Base-by-base conservation (phyloP, 2,797 vertebrate genomes). In the Malurus leucopterus region DNA sequence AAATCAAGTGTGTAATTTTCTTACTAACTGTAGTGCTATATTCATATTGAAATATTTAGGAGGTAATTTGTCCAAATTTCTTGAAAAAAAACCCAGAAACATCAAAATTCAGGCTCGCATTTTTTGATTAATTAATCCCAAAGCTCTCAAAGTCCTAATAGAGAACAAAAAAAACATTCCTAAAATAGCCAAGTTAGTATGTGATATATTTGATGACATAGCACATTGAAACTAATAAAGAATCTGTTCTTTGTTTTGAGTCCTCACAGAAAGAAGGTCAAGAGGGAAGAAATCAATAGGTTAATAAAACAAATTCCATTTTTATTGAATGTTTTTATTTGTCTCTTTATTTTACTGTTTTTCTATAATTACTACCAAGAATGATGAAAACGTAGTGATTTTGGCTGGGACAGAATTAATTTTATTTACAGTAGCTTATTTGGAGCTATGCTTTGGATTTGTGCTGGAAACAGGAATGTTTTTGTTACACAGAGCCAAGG, bases 401-500 rank as follows among this genome's bases (percentile, higher is more conserved):
- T 67, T 47, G 17, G 3, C 32, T 44, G n/a, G 6, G 38, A 20
- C 20, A 49, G 8, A 40, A 26, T 51, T 59, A 71, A 22, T 61
- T 71, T 75, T 68, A 24, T 68, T 75, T 11, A 19, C 1, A 51
- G 29, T 15, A 24, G 3, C 10, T 44, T 3, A 2, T 24, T 43
- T 18, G 19, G 11, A 8, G 18, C 4, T 41, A 0, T 9, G 7
- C 19, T 63, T 67, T 40, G 4, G 8, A 22, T 51, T 47, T 64
- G 2, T 64, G 3, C 5, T 43, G 21, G 9, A 80, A 65, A 15
- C 2, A 20, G 7, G 8, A 7, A 47, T 30, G 2, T 30, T 71
- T 74, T 58, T 1, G 1, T 2, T 67, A 4, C 13, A 43, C 2
- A 22, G 23, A 30, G 8, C 4, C 21, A 34, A 53, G 13, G 11